Evolutionary conservation across 92 coral and sea anemone species (phyloP), one percentile per base, ranked within the genome.

Genomic region (Siderastrea siderea): DNA sequence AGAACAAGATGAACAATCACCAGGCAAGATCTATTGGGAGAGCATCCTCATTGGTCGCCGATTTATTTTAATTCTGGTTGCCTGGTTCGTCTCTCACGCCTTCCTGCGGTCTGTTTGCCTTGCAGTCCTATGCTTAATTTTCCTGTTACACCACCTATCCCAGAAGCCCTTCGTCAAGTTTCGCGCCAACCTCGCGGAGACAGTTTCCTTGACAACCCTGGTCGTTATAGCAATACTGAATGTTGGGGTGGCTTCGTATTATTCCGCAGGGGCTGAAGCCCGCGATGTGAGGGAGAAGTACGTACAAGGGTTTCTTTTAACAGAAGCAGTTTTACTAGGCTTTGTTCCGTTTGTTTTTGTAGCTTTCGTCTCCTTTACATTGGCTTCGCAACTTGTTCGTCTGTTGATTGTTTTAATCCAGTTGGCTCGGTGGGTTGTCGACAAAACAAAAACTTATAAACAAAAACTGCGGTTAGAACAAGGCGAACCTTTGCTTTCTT

Each of bases 221-320:
- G 93, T 90, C 15, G 87, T 90, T 83, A 90, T 90, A 79, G 93
- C 87, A 90, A 74, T 76, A 78, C 64, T 90, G 9, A 90, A 79
- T 71, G 83, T 81, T 12, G 89, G 75, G 43, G 68, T 54, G 63
- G 85, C 90, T 7, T 78, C 90, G 3, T 90, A 59, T 73, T 84
- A 69, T 55, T 61, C 90, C 10, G 66, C 52, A 15, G 93, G 90
- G 3, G 46, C 50, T 45, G 86, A 85, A 55, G 61, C 82, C 10
- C 12, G 45, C 0, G 93, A 71, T 4, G 45, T 74, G 9, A 7
- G 58, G 3, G 14, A 17, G 44, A 26, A 61, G 53, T 67, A 77
- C 46, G n/a, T 85, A 1, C 17, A 2, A 10, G 50, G 12, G 54
- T 90, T 68, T 53, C 86, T 49, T 45, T 73, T 61, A 48, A 73